phyloP scores from a whole-genome alignment of 2,797 vertebrate species.

The Cichlasoma orientale region DNA sequence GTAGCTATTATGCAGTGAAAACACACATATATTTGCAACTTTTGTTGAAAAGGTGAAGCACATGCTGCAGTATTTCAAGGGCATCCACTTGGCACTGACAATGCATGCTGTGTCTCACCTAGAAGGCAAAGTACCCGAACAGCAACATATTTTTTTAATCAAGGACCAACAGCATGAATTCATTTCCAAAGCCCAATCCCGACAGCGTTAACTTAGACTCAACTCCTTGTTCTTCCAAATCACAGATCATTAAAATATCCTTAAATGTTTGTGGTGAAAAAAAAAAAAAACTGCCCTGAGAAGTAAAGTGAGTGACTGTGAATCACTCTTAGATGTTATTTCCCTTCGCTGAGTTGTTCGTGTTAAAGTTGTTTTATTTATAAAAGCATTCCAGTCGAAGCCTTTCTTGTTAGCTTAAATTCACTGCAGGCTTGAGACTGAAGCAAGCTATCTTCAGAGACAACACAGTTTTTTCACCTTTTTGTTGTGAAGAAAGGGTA shows the following conservation, averaged over 20 bases:
- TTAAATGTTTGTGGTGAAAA: constrained; percentile 4
- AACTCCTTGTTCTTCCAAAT: not conserved
- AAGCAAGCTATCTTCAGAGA: not conserved
- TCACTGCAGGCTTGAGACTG: constrained; percentile 6
- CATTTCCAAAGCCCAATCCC: constrained; percentile 4
- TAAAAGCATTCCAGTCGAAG: not conserved
- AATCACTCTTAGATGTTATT: constrained; percentile 24
- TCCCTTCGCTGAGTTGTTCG: not conserved
- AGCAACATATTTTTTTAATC: constrained; percentile 25
- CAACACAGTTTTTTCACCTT: not conserved
- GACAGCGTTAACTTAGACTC: constrained; percentile 2
- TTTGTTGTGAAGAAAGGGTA: constrained; percentile 4
- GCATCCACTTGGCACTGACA: constrained; percentile 17
- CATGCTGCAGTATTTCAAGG: constrained; percentile 41
- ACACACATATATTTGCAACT: not conserved
- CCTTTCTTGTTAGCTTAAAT: not conserved
- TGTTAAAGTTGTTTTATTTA: constrained; percentile 18
- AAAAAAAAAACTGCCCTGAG: not conserved
- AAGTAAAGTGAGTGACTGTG: constrained; percentile 18
- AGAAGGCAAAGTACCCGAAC: constrained; percentile 24
- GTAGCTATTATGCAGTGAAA: not conserved
- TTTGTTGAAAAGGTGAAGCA: constrained; percentile 23
- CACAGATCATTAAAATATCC: constrained; percentile 45
- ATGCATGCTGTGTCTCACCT: constrained; percentile 30
- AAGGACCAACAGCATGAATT: constrained; percentile 38